Evolutionary conservation across 2,888 invertebrate species (phyloP).

Genomic region (Cephus rjabovi): DNA sequence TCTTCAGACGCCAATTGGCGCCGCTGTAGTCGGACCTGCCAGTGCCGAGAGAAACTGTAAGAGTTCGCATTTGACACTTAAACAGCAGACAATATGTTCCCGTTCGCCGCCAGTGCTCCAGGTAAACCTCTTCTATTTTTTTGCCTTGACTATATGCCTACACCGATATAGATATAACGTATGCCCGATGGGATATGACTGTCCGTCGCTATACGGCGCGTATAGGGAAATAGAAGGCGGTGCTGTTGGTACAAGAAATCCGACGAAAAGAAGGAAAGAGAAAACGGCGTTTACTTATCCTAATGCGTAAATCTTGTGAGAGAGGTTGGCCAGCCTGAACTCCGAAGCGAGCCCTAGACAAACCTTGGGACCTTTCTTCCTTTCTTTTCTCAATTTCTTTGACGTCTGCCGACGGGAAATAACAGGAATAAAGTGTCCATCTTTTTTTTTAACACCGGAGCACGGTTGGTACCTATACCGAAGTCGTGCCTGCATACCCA

Average conservation of each 20-base stretch:
- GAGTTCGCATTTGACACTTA: conserved; percentile 59
- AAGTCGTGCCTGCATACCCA: too few relatives aligned
- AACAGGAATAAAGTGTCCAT: too few relatives aligned
- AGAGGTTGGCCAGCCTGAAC: conserved; percentile 5
- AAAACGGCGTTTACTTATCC: conserved; percentile 50
- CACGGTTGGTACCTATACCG: too few relatives aligned
- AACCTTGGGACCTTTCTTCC: conserved; percentile 31
- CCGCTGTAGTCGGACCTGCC: conserved; percentile 63
- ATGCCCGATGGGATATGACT: too few relatives aligned
- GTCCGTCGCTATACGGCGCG: too few relatives aligned
- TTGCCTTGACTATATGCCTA: too few relatives aligned
- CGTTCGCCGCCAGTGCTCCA: conserved; percentile 63
- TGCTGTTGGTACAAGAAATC: too few relatives aligned
- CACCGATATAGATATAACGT: too few relatives aligned
- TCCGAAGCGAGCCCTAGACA: conserved; percentile 36
- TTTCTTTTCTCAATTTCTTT: conserved; percentile 36
- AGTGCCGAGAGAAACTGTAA: conserved; percentile 64
- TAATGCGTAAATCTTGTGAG: conserved; percentile 54
- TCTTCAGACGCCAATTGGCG: conserved; percentile 51
- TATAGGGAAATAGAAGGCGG: too few relatives aligned
- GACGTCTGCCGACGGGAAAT: conserved; percentile 37
- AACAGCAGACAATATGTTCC: conserved; percentile 63
- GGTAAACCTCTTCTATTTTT: conserved; percentile 39
- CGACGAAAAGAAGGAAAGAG: too few relatives aligned
- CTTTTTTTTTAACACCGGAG: too few relatives aligned